Base-by-base conservation (phyloP, 2,888 invertebrate genomes). In the Drosophila melanosoma region DNA sequence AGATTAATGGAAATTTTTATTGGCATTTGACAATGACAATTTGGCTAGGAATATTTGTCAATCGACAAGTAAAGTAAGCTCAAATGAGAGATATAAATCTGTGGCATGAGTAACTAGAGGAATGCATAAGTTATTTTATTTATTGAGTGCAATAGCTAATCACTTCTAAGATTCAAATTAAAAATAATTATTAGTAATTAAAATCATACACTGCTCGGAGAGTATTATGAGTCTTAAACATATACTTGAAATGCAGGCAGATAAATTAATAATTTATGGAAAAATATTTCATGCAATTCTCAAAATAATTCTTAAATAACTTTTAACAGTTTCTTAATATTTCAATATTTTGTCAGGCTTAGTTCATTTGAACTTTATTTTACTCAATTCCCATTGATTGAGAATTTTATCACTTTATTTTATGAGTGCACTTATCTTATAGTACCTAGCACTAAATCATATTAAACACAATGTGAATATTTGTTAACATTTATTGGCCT, bases 401-500 rank as follows among this genome's bases (percentile, higher is more conserved):
- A 40, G 48, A 49, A 35, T 60, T 79, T 68, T 65, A 45, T 48
- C 74, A n/a, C 65, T 59, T 70, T 57, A 70, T 54, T 70, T 63
- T 70, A 68, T 60, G 62, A 64, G 42, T 57, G 56, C 56, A 54
- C 67, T 74, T 70, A 77, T 80, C 71, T 51, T 45, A 48, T 40
- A 53, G 40, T 57, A 20, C 6, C 53, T n/a, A 60, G 70, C 77
- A 59, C 60, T 81, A 74, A 81, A 74, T 77, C 81, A 77, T 74
- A 54, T 51, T 63, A n/a, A 20, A 53, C 33, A 60, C 69, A 62
- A 49, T 48, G 56, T 33, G 49, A 33, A 56, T 67, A 66, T 75
- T 76, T 82, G 68, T 76, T 73, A 73, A 54, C 69, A 71, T 84
- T 89, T 87, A 84, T 89, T 85, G 68, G 74, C 10, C 74, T 68